Evolutionary conservation across 2,797 vertebrate genomes (phyloP).

Genomic region (Hirundo rustica): DNA sequence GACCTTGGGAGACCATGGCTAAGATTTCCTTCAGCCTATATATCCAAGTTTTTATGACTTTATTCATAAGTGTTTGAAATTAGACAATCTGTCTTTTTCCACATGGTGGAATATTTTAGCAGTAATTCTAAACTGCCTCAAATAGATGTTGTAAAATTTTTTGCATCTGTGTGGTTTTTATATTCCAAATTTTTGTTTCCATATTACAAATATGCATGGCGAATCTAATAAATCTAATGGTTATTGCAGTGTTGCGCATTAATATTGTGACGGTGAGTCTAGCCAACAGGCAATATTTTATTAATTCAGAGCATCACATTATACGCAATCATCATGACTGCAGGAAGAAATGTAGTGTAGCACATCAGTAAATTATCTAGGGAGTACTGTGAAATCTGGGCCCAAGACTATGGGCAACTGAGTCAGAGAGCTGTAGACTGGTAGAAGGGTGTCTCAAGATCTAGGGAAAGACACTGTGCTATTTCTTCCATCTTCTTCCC

Average conservation of each 20-base stretch:
- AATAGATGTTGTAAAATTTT: slow-evolving; percentile 12
- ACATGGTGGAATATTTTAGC: slow-evolving; percentile 1
- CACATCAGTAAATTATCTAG: background rate
- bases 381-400: background rate
- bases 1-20: background rate
- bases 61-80: background rate
- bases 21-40: background rate
- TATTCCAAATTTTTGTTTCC: slow-evolving; percentile 7
- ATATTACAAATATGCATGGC: background rate
- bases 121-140: slow-evolving; percentile 26
- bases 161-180: slow-evolving; percentile 5
- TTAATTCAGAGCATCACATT: background rate
- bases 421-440: background rate
- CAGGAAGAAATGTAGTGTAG: background rate
- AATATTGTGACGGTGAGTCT: background rate
- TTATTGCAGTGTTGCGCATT: background rate
- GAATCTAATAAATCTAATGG: slow-evolving; percentile 17
- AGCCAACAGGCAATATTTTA: background rate
- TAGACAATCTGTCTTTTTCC: slow-evolving; percentile 5
- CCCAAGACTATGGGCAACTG: background rate
- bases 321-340: background rate
- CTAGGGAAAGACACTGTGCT: background rate
- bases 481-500: background rate
- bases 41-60: background rate
- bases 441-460: background rate